Conservation (phyloP, 2,888 invertebrate genomes). For the Branchinecta sandiegonensis region DNA sequence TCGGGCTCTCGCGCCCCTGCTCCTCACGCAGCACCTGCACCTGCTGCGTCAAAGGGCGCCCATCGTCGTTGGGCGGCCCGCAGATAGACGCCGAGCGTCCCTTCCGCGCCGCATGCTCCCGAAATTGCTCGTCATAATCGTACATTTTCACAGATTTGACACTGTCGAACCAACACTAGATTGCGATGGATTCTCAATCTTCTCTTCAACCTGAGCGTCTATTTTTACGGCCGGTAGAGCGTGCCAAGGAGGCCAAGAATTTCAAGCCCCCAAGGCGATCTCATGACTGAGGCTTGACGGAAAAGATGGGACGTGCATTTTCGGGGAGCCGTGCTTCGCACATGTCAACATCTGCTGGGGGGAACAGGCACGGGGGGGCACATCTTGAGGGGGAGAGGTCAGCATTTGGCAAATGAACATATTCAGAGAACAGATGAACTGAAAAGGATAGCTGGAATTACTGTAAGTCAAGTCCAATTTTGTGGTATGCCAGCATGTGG, state of each 20-base stretch:
- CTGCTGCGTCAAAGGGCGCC: not conserved
- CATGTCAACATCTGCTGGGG: too few relatives aligned
- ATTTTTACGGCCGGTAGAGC: constrained; percentile 1
- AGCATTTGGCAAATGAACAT: too few relatives aligned
- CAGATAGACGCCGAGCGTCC: constrained; percentile 4
- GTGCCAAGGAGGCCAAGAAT: constrained; percentile 14
- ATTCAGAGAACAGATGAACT: too few relatives aligned
- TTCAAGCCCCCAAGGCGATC: not conserved
- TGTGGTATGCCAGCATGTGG: too few relatives aligned
- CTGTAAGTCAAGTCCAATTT: too few relatives aligned
- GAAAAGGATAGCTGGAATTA: too few relatives aligned
- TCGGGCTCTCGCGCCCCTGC: not conserved
- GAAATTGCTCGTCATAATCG: not conserved
- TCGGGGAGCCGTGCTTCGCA: too few relatives aligned
- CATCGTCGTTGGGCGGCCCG: not conserved
- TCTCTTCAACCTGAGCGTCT: not conserved
- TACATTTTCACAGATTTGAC: constrained; percentile 7
- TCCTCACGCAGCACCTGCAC: not conserved
- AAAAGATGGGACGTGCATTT: too few relatives aligned
- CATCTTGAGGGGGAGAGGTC: too few relatives aligned
- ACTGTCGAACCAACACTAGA: constrained; percentile 11
- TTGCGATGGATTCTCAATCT: not conserved
- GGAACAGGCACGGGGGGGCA: too few relatives aligned
- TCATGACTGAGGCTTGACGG: too few relatives aligned
- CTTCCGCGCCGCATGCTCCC: not conserved